Percentiles rank a stretch among this genome's conserved stretches.
Conservation (phyloP, 2,888 invertebrate genomes). For the Merodon equestris region DNA sequence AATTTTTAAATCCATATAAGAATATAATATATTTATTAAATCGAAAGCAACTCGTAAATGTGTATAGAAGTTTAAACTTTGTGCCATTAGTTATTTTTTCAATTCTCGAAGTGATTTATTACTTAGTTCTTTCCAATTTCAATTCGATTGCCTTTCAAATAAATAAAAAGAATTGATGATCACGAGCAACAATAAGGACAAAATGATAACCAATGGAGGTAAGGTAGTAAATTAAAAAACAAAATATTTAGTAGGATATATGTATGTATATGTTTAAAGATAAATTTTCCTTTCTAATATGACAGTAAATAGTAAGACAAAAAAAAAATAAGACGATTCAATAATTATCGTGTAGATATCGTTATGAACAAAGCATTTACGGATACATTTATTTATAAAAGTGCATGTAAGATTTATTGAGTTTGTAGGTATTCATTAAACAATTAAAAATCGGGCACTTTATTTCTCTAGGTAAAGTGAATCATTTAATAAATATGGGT, state of each 20-base stretch:
- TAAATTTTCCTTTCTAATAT: slow-evolving; percentile 10
- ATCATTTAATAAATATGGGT: slow-evolving; percentile 60
- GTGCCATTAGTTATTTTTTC: slow-evolving; percentile 40
- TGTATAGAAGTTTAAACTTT: slow-evolving; percentile 38
- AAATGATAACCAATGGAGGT: slow-evolving; percentile 37
- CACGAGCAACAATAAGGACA: slow-evolving; percentile 65
- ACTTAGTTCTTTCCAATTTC: slow-evolving; percentile 58
- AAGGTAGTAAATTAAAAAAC: slow-evolving; percentile 9
- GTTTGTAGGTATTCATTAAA: slow-evolving; percentile 57
- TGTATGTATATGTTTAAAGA: slow-evolving; percentile 38
- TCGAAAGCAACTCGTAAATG: slow-evolving; percentile 15
- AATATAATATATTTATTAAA: slow-evolving; percentile 34
- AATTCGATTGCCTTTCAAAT: slow-evolving; percentile 60
- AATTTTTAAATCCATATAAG: slow-evolving; percentile 23
- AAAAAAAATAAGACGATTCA: no score
- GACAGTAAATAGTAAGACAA: neutral
- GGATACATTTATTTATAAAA: slow-evolving; percentile 33
- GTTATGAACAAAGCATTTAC: slow-evolving; percentile 46
- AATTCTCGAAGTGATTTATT: slow-evolving; percentile 16
- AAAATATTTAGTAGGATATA: slow-evolving; percentile 49
- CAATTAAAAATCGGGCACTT: slow-evolving; percentile 15
- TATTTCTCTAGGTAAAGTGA: slow-evolving; percentile 49
- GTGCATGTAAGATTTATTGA: slow-evolving; percentile 55
- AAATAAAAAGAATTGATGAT: slow-evolving; percentile 25
- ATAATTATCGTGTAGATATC: slow-evolving; percentile 52